These are phyloP conservation scores for Polypterus senegalus DNA, from an alignment of 2,113 vertebrate genomes.

Conservation along the genomic window DNA sequence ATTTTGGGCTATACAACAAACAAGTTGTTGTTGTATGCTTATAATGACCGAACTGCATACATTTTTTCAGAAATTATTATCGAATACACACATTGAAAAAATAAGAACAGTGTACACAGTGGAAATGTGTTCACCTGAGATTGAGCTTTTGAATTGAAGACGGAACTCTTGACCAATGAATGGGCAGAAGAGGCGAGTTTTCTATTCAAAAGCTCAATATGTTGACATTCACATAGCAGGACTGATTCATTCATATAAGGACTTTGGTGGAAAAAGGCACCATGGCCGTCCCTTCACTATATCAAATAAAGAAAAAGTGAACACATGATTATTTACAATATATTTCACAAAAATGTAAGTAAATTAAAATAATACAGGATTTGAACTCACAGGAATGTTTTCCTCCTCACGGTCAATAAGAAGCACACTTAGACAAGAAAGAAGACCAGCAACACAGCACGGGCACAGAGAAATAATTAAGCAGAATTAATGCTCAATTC, in stretches of 20 bases:
- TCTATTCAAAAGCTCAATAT: too few species aligned
- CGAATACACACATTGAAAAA: too few species aligned
- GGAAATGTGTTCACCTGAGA: too few species aligned
- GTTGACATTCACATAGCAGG: not conserved
- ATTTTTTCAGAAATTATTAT: too few species aligned
- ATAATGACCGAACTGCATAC: too few species aligned
- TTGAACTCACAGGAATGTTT: constrained; percentile 28
- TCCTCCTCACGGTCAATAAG: constrained; percentile 25
- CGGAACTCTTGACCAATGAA: too few species aligned
- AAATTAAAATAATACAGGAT: not conserved
- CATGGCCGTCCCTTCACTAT: constrained; percentile 14
- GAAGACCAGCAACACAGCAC: constrained; percentile 4
- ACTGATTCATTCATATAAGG: not conserved
- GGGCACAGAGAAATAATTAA: constrained; percentile 30
- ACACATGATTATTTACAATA: constrained; percentile 30
- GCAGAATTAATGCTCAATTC: constrained; percentile 16
- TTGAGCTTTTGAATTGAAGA: too few species aligned
- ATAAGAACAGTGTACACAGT: too few species aligned
- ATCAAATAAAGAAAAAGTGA: constrained; percentile 20
- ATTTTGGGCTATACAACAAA: too few species aligned
- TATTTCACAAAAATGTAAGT: not conserved
- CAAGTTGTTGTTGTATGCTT: too few species aligned
- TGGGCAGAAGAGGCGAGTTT: too few species aligned
- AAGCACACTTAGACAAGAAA: constrained; percentile 17
- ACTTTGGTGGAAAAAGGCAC: not conserved